A percentile compares a stretch with the other conserved stretches of the same genome.
phyloP scores from a whole-genome alignment of 2,113 vertebrate genomes.

The Origma solitaria region DNA sequence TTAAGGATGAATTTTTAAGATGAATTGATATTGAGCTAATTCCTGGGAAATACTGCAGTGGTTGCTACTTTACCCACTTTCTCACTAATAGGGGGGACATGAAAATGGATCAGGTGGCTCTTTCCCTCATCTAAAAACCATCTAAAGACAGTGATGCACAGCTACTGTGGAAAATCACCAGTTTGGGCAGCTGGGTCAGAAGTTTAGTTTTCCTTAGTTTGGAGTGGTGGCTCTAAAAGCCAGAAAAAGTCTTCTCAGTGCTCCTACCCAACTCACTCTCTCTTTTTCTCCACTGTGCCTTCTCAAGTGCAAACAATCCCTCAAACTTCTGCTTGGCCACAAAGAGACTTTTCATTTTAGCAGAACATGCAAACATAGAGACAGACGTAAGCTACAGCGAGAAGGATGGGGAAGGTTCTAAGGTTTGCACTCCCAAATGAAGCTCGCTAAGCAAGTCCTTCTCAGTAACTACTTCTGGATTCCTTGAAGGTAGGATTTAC shows the following conservation, averaged over 20 bases:
- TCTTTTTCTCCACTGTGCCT: neutral
- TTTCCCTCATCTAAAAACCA: neutral
- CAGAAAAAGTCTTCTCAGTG: neutral
- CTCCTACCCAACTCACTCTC: neutral
- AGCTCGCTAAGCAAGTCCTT: neutral
- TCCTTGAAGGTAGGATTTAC: neutral
- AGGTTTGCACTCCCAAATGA: neutral
- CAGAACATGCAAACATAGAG: neutral
- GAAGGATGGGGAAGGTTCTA: neutral
- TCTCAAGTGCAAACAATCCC: neutral
- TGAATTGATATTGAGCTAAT: neutral
- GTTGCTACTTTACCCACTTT: neutral
- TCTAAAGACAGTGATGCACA: neutral
- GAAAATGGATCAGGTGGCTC: neutral
- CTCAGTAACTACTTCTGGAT: neutral
- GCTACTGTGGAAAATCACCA: neutral
- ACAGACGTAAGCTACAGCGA: neutral
- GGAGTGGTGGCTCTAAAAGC: neutral
- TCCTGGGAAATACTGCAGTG: neutral
- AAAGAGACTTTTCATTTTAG: neutral
- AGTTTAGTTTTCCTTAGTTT: neutral
- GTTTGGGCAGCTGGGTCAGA: neutral
- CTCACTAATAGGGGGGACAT: neutral
- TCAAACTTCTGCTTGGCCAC: neutral
- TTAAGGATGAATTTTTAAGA: neutral